Conservation (phyloP, 2,113 vertebrate genomes). For the Turdus rufiventris region DNA sequence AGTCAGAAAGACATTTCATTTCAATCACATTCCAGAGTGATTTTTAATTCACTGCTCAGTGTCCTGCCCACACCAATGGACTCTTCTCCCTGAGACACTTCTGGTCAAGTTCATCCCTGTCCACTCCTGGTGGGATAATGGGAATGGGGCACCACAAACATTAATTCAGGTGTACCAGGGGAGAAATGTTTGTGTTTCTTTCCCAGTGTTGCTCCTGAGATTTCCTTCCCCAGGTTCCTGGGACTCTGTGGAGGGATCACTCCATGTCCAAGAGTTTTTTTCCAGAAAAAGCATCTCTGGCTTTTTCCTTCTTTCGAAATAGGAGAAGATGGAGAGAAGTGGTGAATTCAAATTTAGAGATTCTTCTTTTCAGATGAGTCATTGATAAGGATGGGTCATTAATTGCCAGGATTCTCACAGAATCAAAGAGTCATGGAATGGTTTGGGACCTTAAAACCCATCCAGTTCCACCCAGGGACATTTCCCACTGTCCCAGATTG, state of each 20-base stretch:
- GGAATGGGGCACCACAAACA: rapidly evolving
- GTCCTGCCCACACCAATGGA: background rate
- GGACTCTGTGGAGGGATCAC: no score
- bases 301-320: background rate
- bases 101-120: background rate
- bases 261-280: rapidly evolving
- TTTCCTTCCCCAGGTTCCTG: background rate
- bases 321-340: background rate
- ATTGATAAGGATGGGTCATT: background rate
- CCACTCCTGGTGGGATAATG: background rate
- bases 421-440: background rate
- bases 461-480: no score
- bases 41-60: background rate
- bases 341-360: background rate
- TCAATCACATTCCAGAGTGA: background rate
- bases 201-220: background rate
- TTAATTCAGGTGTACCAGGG: background rate
- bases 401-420: background rate
- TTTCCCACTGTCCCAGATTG: background rate
- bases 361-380: background rate
- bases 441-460: background rate
- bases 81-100: background rate
- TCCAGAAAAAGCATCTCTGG: background rate
- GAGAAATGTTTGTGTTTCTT: background rate
- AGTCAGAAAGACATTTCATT: background rate